Percentiles rank a stretch among this genome's conserved stretches.
Evolutionary conservation across 2,888 invertebrate genomes (phyloP).

Genomic region (Protophormia terraenovae): DNA sequence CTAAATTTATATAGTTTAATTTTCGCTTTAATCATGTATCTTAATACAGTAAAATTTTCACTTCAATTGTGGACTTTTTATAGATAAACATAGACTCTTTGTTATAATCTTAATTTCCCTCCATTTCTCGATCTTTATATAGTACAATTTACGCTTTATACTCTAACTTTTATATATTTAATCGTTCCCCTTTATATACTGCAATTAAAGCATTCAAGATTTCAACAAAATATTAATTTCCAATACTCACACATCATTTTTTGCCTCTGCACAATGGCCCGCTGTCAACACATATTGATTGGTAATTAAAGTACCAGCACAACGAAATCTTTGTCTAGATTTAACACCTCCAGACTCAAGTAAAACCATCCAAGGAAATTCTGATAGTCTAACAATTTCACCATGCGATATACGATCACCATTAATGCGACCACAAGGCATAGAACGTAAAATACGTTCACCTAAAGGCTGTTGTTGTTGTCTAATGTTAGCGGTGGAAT

Average conservation of each 20-base stretch:
- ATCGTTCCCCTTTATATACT: no score
- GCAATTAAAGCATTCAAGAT: no score
- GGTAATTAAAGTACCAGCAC: conserved; percentile 71
- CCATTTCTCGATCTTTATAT: no score
- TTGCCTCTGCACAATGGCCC: conserved; percentile 69
- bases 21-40: no score
- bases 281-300: conserved; percentile 72
- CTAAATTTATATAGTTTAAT: no score
- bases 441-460: conserved; percentile 49
- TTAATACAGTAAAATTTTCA: no score
- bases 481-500: not conserved
- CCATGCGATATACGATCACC: conserved; percentile 84
- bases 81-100: no score
- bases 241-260: conserved; percentile 62
- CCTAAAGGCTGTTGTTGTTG: conserved; percentile 40
- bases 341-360: conserved; percentile 82
- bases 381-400: conserved; percentile 83
- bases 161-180: no score
- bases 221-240: no score
- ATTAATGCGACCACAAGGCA: conserved; percentile 83
- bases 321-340: conserved; percentile 75
- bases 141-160: no score
- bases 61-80: no score
- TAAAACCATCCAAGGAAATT: conserved; percentile 89
- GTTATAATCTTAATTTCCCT: no score